Evolutionary conservation across 2,797 vertebrate genomes (phyloP).

Genomic region (Ctenopoma multispine): DNA sequence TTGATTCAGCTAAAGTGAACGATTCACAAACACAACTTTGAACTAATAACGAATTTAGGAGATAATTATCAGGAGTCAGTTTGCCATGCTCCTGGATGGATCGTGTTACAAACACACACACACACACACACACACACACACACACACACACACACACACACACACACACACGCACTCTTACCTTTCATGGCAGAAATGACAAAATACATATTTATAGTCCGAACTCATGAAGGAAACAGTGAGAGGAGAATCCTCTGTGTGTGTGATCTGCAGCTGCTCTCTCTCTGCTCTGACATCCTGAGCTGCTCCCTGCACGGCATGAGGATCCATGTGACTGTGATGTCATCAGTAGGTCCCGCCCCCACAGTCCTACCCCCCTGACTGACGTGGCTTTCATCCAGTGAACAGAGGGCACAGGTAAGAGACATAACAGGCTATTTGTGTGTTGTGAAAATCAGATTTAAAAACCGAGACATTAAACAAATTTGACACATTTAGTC

Average conservation of each 20-base stretch:
- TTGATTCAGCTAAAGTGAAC: neutral
- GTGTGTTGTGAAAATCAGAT: no score
- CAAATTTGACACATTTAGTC: no score
- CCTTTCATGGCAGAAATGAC: conserved; percentile 94
- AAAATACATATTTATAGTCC: conserved; percentile 89
- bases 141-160: neutral
- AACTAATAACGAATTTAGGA: neutral
- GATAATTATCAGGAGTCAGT: neutral
- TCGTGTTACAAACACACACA: neutral
- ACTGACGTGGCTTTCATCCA: conserved; percentile 56
- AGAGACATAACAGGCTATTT: no score
- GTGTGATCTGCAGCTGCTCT: conserved; percentile 74
- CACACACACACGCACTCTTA: conserved; percentile 69
- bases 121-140: neutral
- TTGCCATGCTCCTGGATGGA: neutral
- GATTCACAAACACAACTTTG: neutral
- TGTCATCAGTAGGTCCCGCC: conserved; percentile 65
- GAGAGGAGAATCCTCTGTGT: conserved; percentile 13
- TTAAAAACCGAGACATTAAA: no score
- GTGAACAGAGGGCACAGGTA: conserved; percentile 26
- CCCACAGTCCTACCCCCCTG: conserved; percentile 51
- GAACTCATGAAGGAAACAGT: conserved; percentile 52
- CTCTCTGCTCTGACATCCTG: conserved; percentile 73
- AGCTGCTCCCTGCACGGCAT: conserved; percentile 78
- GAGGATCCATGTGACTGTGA: conserved; percentile 88